A percentile compares a stretch with the other conserved stretches of the same genome.
Evolutionary conservation across 2,113 vertebrate species (phyloP).

Genomic region (Psammodynastes pulverulentus): DNA sequence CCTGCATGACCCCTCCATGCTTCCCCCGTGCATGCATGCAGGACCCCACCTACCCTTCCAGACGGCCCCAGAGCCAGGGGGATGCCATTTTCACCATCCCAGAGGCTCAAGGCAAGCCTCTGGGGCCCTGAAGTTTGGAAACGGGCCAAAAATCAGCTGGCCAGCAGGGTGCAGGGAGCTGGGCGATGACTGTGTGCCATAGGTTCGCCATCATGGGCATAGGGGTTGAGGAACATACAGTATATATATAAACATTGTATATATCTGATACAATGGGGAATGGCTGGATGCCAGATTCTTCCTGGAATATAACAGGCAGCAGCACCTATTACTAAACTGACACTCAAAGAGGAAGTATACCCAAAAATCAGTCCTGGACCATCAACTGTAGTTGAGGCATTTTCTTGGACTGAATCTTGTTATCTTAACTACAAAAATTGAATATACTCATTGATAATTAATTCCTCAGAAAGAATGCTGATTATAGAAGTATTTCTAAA

Average conservation of each 20-base stretch:
- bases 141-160: no score
- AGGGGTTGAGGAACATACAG: background rate
- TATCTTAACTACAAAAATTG: background rate
- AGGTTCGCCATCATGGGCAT: no score
- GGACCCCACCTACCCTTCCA: no score
- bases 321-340: background rate
- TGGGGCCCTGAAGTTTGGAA: no score
- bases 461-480: background rate
- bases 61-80: no score
- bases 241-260: no score
- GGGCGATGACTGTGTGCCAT: no score
- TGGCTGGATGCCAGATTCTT: background rate
- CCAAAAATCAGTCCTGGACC: background rate
- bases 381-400: background rate
- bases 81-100: no score
- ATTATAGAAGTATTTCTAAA: background rate
- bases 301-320: background rate
- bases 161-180: no score
- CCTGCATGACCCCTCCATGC: no score
- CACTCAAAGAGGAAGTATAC: background rate
- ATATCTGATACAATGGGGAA: background rate
- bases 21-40: no score
- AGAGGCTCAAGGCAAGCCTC: no score
- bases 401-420: background rate
- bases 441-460: background rate